Evolutionary conservation across 2,888 invertebrate species (phyloP), one percentile per base, ranked within the genome.

Genomic region (Conomelus anceps): DNA sequence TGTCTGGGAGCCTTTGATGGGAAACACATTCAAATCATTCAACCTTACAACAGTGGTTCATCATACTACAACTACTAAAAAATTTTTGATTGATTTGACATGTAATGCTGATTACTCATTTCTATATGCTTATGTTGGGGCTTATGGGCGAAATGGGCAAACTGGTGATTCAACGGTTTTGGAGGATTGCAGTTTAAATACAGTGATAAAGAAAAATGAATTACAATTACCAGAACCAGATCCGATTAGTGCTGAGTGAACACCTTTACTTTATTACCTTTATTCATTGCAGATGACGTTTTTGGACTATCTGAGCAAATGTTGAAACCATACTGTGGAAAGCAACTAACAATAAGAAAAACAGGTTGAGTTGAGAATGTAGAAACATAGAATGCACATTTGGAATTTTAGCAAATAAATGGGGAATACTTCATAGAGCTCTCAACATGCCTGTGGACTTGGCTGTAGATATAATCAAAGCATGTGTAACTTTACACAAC

Each of bases 1-100:
- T 88, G 41, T 88, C 24, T 88, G 22, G 41, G 41, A 23, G 88
- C 41, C 34, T 23, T 88, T 22, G 88, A 88, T 23, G 84, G 88
- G 13, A 88, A 63, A 63, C 88, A 88, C 84, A 26, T 88, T 23
- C 88, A 84, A 22, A 63, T 41, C 7, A 13, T 22, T 22, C 34
- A 34, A 22, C 88, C 84, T 22, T 85, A 84, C 24, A 22, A 22
- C 4, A 23, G 22, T 23, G 11, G 22, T 22, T 17, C 88, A 88
- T 26, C 17, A 23, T 84, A 84, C 23, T 9, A 4, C 34, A 84
- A 84, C 84, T 88, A 23, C 88, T 63, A 63, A 23, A 9, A 84
- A 22, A 22, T 23, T 17, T 23, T 84, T 84, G 84, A 23, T 63
- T 22, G 84, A 6, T 20, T 63, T 85, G 7, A 26, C 20, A 1